These are phyloP conservation scores for Apaloderma vittatum DNA, from an alignment of 2,113 vertebrate species.

Conservation along the genomic window DNA sequence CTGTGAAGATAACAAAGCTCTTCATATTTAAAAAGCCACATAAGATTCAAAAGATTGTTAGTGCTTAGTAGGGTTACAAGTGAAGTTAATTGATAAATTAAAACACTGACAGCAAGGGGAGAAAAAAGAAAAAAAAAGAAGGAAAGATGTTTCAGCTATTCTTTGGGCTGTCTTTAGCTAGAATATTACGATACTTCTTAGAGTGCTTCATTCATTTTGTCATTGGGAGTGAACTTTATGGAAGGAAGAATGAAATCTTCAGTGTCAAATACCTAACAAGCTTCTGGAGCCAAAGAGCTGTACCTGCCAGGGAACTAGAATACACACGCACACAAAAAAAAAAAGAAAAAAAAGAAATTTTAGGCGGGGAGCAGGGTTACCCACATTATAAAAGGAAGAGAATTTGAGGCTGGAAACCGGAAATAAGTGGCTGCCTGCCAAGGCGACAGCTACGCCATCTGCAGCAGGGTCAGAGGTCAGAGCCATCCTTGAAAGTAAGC, in stretches of 20 bases:
- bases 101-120: neutral
- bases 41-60: slow-evolving; percentile 39
- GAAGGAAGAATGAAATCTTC: slow-evolving; percentile 42
- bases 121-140: neutral
- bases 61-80: neutral
- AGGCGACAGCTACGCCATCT: slow-evolving; percentile 46
- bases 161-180: neutral
- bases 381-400: neutral
- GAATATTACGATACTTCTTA: neutral
- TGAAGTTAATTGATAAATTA: slow-evolving; percentile 36
- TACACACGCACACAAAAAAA: neutral
- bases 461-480: slow-evolving; percentile 39
- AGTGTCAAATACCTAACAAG: slow-evolving; percentile 53
- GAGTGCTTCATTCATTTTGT: slow-evolving; percentile 12
- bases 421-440: slow-evolving; percentile 60
- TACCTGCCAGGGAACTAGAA: neutral
- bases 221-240: neutral
- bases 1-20: slow-evolving; percentile 51
- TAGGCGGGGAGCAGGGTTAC: neutral
- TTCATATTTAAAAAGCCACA: slow-evolving; percentile 23
- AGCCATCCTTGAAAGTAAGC: slow-evolving; percentile 47
- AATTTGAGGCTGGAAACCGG: neutral
- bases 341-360: neutral
- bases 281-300: slow-evolving; percentile 20
- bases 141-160: neutral